Evolutionary conservation across 2,888 invertebrate genomes (phyloP).

Genomic region (Leptinotarsa rubiginosa): DNA sequence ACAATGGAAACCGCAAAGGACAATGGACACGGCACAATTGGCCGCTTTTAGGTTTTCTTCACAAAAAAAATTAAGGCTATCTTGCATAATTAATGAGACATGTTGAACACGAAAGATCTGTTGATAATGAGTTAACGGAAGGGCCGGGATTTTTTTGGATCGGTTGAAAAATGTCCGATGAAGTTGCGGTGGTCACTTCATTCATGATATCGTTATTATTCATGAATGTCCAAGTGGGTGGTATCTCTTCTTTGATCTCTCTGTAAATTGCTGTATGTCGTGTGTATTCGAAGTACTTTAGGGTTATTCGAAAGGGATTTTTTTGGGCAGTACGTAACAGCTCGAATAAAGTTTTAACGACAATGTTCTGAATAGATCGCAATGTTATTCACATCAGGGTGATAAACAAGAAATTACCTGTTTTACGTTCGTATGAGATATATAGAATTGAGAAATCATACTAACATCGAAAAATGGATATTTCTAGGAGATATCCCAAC

Average conservation of each 20-base stretch:
- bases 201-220: conserved; percentile 10
- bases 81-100: conserved; percentile 31
- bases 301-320: neutral
- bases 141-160: conserved; percentile 12
- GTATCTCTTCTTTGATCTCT: neutral
- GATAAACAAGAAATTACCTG: no score
- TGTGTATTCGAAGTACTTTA: neutral
- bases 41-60: conserved; percentile 31
- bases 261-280: neutral
- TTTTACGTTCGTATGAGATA: no score
- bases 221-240: conserved; percentile 1
- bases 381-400: no score
- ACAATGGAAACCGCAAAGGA: conserved; percentile 35
- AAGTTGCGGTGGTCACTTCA: conserved; percentile 10
- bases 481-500: no score
- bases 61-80: conserved; percentile 8
- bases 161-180: neutral
- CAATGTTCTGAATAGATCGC: no score
- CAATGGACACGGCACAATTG: conserved; percentile 33
- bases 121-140: conserved; percentile 22
- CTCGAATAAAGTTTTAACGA: no score
- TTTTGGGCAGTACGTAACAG: no score
- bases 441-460: no score
- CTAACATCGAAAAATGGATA: no score
- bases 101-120: conserved; percentile 25